A percentile compares a stretch with the other conserved stretches of the same genome.
These are phyloP conservation scores for Suricata suricatta DNA, from an alignment of 2,113 vertebrate genomes.

Conservation along the genomic window DNA sequence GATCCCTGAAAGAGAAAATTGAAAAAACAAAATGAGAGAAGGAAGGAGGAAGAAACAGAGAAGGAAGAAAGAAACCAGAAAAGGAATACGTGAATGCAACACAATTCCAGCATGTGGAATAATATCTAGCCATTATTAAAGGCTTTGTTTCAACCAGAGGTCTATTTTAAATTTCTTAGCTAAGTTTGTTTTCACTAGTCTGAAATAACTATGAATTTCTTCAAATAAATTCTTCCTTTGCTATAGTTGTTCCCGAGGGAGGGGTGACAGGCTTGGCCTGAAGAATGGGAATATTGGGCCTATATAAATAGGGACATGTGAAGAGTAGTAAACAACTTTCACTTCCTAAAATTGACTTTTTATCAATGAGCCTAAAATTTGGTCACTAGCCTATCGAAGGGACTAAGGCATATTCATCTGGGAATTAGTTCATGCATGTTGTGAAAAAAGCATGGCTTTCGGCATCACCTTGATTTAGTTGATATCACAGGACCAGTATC, in stretches of 20 bases:
- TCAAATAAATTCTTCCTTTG: slow-evolving; percentile 14
- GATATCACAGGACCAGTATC: neutral
- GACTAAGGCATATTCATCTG: neutral
- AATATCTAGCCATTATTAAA: neutral
- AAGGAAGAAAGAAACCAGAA: slow-evolving; percentile 36
- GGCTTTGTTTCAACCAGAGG: neutral
- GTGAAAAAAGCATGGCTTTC: neutral
- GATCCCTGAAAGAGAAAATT: slow-evolving; percentile 79
- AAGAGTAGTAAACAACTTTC: neutral
- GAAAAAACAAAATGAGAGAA: neutral
- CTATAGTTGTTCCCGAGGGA: neutral
- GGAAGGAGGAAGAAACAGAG: slow-evolving; percentile 38
- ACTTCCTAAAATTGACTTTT: neutral
- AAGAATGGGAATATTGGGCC: neutral
- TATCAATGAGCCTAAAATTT: neutral
- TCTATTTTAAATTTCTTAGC: neutral
- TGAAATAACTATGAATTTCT: slow-evolving; percentile 17
- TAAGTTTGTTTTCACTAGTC: neutral
- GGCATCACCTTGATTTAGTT: neutral
- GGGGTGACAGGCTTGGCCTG: neutral
- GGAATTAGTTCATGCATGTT: neutral
- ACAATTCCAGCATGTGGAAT: neutral
- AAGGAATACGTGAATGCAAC: neutral
- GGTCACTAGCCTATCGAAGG: neutral
- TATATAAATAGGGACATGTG: neutral